Base-by-base conservation (phyloP, 2,888 invertebrate species). In the Eumerus sabulonum region DNA sequence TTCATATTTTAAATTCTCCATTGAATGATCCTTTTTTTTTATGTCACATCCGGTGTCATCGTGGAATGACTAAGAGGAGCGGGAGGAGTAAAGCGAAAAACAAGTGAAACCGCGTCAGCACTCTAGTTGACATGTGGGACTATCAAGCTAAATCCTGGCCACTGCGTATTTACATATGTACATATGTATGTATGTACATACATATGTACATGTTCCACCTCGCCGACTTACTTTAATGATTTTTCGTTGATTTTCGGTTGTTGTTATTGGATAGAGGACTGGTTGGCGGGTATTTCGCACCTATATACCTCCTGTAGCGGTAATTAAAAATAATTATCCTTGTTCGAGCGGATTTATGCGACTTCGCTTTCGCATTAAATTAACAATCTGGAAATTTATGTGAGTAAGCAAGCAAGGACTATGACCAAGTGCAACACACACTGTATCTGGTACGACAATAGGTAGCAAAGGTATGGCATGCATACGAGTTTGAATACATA, bases 291-390 rank as follows among this genome's bases (percentile, higher is more conserved):
- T 48, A 3, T 1, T 66, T 72, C 76, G 44, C 71, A 72, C 76
- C 59, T 71, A n/a, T n/a, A n/a, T n/a, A 59, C 47, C 40, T 27
- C 50, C 53, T 19, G 38, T 51, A 27, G 27, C 82, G 84, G 85
- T 85, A 85, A 86, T 86, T 85, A 86, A 86, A 86, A 86, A 86
- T 85, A 86, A 86, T 86, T 85, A 85, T 84, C 82, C 83, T 83
- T 82, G 84, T 82, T 82, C 82, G 72, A 60, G 79, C 79, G 82
- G 83, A 84, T 84, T 85, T 85, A 83, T 84, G 82, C 83, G 82
- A 76, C 82, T 74, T 74, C 60, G 54, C 51, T 71, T 77, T 77
- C 76, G 54, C 81, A 82, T 77, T 74, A 71, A 81, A 82, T 82
- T 82, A 82, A 82, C 72, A 76, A 76, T 76, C 72, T 66, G 66